Base-by-base conservation (phyloP, 2,888 invertebrate genomes). In the Acanthococcus lagerstroemiae region DNA sequence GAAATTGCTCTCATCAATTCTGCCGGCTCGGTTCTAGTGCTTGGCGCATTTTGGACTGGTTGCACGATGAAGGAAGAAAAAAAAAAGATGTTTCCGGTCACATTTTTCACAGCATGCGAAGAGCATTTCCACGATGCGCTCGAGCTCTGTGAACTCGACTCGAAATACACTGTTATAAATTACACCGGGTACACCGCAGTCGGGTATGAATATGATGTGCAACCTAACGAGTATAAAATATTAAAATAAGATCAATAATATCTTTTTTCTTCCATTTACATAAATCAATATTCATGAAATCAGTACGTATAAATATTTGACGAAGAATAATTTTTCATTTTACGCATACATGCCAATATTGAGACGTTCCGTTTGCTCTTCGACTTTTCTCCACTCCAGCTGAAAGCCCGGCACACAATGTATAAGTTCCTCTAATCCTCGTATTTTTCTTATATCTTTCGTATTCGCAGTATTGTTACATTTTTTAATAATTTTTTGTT, bases 241-340 rank as follows among this genome's bases (percentile, higher is more conserved):
- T 52, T 52, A 52, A 52, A 52, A 52, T 52, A 52, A 19, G 52
- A 52, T 52, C 52, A 52, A 52, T 52, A 52, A 52, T 52, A 52
- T 52, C 15, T 52, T 52, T 52, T 52, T 24, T 52, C 22, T 24
- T 15, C 21, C 52, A 52, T 52, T 52, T 52, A 24, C 52, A 52
- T 52, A 52, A 52, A 52, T 52, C 52, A 52, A 52, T 52, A 52
- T 52, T 52, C 52, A 52, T 52, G 52, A 52, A 52, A 52, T 52
- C 52, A 22, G 52, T 52, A 22, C 52, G 52, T 52, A 52, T 52
- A 15, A 52, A 52, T 52, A 52, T 22, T 21, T 22, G 52, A 52
- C 52, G 22, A 22, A n/a, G 48, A 48, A 21, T 19, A 52, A 52
- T 52, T 24, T 52, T 52, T 52, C 52, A 52, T 52, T 52, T 15